phyloP scores from a whole-genome alignment of 2,888 invertebrate species.

The Pyrrhosoma nymphula region DNA sequence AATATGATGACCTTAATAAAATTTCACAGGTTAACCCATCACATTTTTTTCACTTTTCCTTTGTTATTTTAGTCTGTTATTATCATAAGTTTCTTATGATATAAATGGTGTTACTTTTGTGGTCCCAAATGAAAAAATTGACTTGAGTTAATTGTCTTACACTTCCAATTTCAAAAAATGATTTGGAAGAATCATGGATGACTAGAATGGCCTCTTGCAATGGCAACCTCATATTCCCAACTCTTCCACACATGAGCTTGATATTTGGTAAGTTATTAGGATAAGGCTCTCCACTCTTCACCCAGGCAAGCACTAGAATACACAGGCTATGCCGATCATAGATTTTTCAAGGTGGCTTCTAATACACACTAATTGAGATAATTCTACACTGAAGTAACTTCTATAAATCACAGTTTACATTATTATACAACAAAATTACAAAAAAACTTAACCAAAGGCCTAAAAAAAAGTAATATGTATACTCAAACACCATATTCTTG shows the following conservation, averaged over 20 bases:
- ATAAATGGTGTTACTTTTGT: conserved; percentile 55
- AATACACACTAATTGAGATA: not conserved
- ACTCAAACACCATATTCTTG: not conserved
- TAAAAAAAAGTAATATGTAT: not conserved
- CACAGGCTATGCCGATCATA: not conserved
- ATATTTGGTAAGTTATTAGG: conserved; percentile 56
- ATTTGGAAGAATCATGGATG: conserved; percentile 64
- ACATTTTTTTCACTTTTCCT: conserved; percentile 45
- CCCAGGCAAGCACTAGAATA: conserved; percentile 29
- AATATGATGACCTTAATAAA: conserved; percentile 38
- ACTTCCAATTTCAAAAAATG: conserved; percentile 61
- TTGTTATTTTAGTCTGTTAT: conserved; percentile 19
- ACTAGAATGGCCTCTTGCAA: conserved; percentile 59
- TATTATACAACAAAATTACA: not conserved
- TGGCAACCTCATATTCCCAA: conserved; percentile 42
- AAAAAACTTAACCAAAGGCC: conserved; percentile 8
- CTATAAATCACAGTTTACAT: conserved; percentile 46
- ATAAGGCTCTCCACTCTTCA: conserved; percentile 46
- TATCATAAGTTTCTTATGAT: conserved; percentile 47
- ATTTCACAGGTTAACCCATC: conserved; percentile 41
- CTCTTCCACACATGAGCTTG: conserved; percentile 46
- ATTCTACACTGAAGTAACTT: not conserved
- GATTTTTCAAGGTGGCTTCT: conserved; percentile 15
- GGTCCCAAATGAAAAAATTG: conserved; percentile 62
- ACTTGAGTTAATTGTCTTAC: conserved; percentile 47